Conservation (phyloP, 2,113 vertebrate species). For the Otis tarda region DNA sequence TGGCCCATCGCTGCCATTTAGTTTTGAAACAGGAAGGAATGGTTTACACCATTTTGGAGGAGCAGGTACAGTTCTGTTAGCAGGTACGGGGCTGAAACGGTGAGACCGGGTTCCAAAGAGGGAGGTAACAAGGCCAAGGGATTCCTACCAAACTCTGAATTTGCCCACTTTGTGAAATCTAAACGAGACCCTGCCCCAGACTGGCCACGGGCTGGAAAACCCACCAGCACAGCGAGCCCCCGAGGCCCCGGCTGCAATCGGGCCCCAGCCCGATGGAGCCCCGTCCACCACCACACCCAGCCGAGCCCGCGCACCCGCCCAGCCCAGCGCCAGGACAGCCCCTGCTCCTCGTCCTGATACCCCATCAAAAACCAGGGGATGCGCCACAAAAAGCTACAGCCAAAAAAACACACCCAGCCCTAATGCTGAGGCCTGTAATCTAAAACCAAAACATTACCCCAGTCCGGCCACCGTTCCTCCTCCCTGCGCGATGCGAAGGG, state of each 20-base stretch:
- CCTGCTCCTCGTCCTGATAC: neutral
- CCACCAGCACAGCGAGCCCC: neutral
- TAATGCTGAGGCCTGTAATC: neutral
- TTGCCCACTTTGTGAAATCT: neutral
- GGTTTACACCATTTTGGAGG: neutral
- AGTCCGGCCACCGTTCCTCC: neutral
- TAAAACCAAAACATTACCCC: slow-evolving; percentile 32
- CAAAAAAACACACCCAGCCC: neutral
- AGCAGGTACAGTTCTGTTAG: neutral
- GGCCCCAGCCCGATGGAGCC: neutral
- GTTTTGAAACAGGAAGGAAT: neutral
- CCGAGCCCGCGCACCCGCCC: no score
- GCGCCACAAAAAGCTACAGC: neutral
- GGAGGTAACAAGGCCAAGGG: neutral
- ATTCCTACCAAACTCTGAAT: neutral
- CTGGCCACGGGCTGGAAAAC: neutral
- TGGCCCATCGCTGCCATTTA: neutral
- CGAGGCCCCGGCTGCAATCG: rapidly evolving
- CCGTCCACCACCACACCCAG: no score
- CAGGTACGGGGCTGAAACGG: neutral
- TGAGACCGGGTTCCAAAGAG: neutral
- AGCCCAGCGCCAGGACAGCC: neutral
- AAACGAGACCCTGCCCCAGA: neutral
- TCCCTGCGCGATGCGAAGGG: neutral
- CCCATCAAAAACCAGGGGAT: neutral